These are phyloP conservation scores for Heliothis subflexa DNA, from an alignment of 1,140 invertebrate species.

Conservation along the genomic window DNA sequence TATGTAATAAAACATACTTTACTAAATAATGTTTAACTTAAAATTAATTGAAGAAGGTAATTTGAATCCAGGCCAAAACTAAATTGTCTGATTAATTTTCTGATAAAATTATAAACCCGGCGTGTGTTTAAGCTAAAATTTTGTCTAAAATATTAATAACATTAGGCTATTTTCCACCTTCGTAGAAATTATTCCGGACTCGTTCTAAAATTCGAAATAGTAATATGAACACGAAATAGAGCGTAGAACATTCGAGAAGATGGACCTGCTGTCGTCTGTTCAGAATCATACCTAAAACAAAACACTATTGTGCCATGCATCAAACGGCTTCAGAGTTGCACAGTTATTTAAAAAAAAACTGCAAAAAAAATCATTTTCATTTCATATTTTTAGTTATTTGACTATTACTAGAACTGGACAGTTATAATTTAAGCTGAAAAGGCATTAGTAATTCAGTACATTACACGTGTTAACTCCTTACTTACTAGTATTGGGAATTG, in stretches of 20 bases:
- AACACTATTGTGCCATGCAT: too few relatives aligned
- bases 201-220: not conserved
- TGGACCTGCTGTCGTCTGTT: too few relatives aligned
- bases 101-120: conserved; percentile 19
- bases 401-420: too few relatives aligned
- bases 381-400: too few relatives aligned
- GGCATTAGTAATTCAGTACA: too few relatives aligned
- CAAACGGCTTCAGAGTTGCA: too few relatives aligned
- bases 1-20: not conserved
- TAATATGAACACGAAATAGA: not conserved
- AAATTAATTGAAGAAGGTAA: conserved; percentile 28
- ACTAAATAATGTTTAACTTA: not conserved
- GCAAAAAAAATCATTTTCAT: too few relatives aligned
- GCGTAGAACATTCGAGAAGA: not conserved
- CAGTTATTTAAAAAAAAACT: too few relatives aligned
- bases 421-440: too few relatives aligned
- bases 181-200: not conserved
- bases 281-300: too few relatives aligned
- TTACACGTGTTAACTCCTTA: too few relatives aligned
- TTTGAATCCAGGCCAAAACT: conserved; percentile 32
- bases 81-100: conserved; percentile 32
- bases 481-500: too few relatives aligned
- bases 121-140: conserved; percentile 10
- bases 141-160: not conserved
- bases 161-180: not conserved